Evolutionary conservation across 2,797 vertebrate species (phyloP).

Genomic region (Spinus olivaceus): DNA sequence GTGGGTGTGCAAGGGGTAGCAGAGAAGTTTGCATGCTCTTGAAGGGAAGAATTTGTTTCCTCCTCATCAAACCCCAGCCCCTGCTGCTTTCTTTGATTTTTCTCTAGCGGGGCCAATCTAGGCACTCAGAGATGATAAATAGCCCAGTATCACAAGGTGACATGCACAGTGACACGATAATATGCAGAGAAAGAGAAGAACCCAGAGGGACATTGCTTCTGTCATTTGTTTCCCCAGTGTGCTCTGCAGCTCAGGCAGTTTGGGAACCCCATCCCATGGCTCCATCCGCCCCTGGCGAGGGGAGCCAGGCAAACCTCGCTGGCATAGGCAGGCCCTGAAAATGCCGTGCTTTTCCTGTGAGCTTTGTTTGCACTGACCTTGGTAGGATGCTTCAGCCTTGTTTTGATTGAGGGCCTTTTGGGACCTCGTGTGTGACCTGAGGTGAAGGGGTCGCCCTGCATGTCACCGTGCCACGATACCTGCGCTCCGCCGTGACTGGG

Average conservation of each 20-base stretch:
- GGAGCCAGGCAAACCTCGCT: not conserved
- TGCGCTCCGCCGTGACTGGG: fast-evolving
- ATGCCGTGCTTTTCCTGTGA: not conserved
- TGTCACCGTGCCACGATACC: not conserved
- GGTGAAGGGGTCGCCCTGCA: not conserved
- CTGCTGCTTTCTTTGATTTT: constrained; percentile 61
- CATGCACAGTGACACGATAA: constrained; percentile 25
- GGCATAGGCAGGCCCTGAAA: not conserved
- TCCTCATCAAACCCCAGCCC: constrained; percentile 25
- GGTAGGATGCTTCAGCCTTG: not conserved
- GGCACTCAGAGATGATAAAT: constrained; percentile 59
- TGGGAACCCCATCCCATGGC: not conserved
- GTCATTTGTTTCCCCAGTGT: not conserved
- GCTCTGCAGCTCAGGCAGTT: not conserved
- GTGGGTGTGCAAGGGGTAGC: not conserved
- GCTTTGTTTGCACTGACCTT: not conserved
- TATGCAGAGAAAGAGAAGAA: constrained; percentile 32
- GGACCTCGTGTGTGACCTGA: not conserved
- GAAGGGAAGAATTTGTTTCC: constrained; percentile 41
- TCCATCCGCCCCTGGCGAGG: not conserved
- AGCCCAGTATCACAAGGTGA: constrained; percentile 44
- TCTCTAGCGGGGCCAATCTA: constrained; percentile 23
- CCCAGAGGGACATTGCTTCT: not conserved
- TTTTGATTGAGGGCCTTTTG: not conserved
- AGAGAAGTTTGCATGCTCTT: not conserved